Evolutionary conservation across 2,113 vertebrate species (phyloP), one percentile per base, ranked within the genome.

Genomic region (Proterorhinus semilunaris): DNA sequence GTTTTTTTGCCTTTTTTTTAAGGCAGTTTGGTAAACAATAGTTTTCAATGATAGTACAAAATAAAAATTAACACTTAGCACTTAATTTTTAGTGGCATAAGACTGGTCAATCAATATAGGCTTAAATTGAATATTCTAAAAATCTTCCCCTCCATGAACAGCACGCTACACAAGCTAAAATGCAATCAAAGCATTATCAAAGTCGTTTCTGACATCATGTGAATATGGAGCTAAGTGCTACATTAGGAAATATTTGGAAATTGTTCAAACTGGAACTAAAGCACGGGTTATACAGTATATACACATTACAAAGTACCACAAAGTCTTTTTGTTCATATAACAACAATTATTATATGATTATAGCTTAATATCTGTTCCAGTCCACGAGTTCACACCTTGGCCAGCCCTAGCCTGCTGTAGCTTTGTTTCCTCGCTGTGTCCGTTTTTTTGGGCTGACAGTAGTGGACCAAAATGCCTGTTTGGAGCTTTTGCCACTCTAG

Each of bases 171-270:
- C 42, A 15, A 61, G 36, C 15, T 61, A 5, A 16, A 61, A 61
- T 8, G 10, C 27, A 44, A n/a, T 61, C 4, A 8, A 61, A 61
- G 27, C 27, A 1, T 3, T 15, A 8, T 43, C 42, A 7, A 43
- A 59, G 11, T 13, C 36, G 2, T 43, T 42, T 36, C 6, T 15
- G 62, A 77, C 53, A 68, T 51, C 55, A 49, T 17, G 27, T 65
- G 42, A 86, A 83, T 84, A 65, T 81, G 62, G 62, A 86, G 83
- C 76, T 80, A 93, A 93, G 91, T 93, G 92, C 91, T 92, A 88
- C 85, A 89, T 89, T 76, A 69, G 27, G 71, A 62, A 76, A 53
- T 69, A 77, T 87, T 86, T 66, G 65, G 65, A 63, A 58, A 74
- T 51, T 10, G 2, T 50, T 16, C 48, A 64, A 74, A 78, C 15